A percentile compares a stretch with the other conserved stretches of the same genome.
Evolutionary conservation across 2,888 invertebrate genomes (phyloP).

Genomic region (Physocephala rufipes): DNA sequence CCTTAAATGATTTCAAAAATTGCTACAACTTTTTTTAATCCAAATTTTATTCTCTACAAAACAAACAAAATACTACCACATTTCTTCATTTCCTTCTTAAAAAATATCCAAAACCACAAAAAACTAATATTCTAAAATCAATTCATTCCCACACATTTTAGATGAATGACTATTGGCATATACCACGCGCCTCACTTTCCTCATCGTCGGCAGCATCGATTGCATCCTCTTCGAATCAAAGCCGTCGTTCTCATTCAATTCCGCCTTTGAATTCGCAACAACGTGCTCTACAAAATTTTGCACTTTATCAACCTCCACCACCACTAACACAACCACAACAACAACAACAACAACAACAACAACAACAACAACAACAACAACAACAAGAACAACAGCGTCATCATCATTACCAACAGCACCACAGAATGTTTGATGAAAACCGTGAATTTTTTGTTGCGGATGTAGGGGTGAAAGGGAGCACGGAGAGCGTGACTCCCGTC

Average conservation of each 20-base stretch:
- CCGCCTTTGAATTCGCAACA: constrained; percentile 51
- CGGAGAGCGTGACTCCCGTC: too few relatives aligned
- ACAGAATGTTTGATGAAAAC: background rate
- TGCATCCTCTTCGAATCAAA: constrained; percentile 56
- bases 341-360: constrained; percentile 22
- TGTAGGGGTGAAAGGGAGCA: constrained; percentile 7
- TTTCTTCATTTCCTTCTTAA: too few relatives aligned
- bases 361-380: constrained; percentile 29
- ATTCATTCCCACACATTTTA: constrained; percentile 41
- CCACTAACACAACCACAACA: constrained; percentile 31
- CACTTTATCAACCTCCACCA: constrained; percentile 23
- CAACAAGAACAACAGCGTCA: constrained; percentile 24
- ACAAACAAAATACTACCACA: background rate
- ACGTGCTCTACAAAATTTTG: constrained; percentile 3
- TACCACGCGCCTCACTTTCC: constrained; percentile 81
- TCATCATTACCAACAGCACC: constrained; percentile 5
- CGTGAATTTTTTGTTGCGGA: background rate
- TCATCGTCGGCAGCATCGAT: constrained; percentile 58
- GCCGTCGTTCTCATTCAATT: constrained; percentile 58
- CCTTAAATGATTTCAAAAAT: too few relatives aligned
- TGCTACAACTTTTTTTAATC: too few relatives aligned
- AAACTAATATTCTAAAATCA: background rate
- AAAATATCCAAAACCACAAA: too few relatives aligned
- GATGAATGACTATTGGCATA: constrained; percentile 76
- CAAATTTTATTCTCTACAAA: background rate